A percentile compares a stretch with the other conserved stretches of the same genome.
Conservation (phyloP, 2,888 invertebrate species). For the Volucella inflata region DNA sequence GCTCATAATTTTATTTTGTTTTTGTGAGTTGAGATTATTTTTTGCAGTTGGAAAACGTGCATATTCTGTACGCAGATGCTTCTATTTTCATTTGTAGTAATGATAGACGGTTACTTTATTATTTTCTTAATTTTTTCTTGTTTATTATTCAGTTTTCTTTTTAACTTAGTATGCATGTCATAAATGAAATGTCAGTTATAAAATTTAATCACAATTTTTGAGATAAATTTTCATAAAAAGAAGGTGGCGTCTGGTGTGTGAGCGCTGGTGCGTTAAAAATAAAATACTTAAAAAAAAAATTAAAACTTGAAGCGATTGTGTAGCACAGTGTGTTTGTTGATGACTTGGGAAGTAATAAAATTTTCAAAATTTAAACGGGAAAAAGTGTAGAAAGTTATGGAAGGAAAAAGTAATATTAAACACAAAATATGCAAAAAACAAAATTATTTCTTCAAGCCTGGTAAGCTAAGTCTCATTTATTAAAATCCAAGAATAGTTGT, state of each 20-base stretch:
- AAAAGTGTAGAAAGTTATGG: too few relatives aligned
- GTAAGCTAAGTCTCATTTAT: too few relatives aligned
- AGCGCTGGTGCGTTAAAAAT: too few relatives aligned
- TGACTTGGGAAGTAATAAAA: too few relatives aligned
- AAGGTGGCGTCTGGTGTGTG: conserved; percentile 4
- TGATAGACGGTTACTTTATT: conserved; percentile 1
- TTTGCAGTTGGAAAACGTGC: conserved; percentile 66
- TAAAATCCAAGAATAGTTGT: too few relatives aligned
- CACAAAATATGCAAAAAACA: too few relatives aligned
- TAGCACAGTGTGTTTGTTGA: too few relatives aligned
- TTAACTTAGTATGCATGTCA: conserved; percentile 66
- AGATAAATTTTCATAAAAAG: conserved; percentile 48
- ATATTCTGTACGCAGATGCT: conserved; percentile 54
- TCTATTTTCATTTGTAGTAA: conserved; percentile 41
- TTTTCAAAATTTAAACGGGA: too few relatives aligned
- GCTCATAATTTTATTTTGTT: conserved; percentile 41
- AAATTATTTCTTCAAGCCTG: too few relatives aligned
- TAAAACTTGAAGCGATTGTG: too few relatives aligned
- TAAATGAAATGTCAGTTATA: conserved; percentile 45
- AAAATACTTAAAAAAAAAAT: too few relatives aligned
- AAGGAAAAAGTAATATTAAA: too few relatives aligned
- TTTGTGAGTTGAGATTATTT: conserved; percentile 64
- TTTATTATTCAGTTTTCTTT: conserved; percentile 38
- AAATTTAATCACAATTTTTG: conserved; percentile 65
- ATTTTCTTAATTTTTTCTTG: conserved; percentile 50